Evolutionary conservation across 1,140 invertebrate genomes (phyloP), one percentile per base, ranked within the genome.

Genomic region (Manduca sexta): DNA sequence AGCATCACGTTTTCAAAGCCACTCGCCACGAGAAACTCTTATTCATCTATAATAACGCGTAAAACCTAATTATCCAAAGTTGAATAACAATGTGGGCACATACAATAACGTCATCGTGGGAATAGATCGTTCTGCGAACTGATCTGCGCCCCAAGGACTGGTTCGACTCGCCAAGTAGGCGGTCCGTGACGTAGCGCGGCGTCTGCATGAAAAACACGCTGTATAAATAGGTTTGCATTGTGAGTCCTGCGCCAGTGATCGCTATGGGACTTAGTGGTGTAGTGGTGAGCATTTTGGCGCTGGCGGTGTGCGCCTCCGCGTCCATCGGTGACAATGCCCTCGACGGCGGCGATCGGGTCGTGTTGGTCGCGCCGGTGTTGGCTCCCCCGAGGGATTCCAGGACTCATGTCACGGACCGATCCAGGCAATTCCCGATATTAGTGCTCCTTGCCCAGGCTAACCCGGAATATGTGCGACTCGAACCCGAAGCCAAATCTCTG

Each of bases 201-300:
- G 68, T 62, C 54, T 64, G 56, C 57, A 61, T 26, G 60, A 76
- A 78, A 77, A 77, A 60, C 74, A 45, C 54, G 61, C 53, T 49
- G 56, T 84, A 84, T 84, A 84, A 75, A 84, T 83, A 81, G 71
- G 69, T 81, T 60, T 60, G 52, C 56, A 44, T 60, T 54, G 49
- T 63, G 67, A 56, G 60, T 74, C 74, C 74, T 71, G 67, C 66
- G 76, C 50, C 73, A 82, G 81, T 84, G 37, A 74, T 57, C 68
- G 71, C 58, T 42, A 79, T 78, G 77, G 74, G 71, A 69, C 60
- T 65, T 54, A 43, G 62, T 69, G 49, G 67, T 63, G 77, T 74
- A 50, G 64, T 70, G 47, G 66, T 76, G 55, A 57, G 54, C 60
- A 62, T 70, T 39, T 53, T 80, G 40, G 69, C 69, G 54, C 45